phyloP scores from a whole-genome alignment of 2,113 vertebrate genomes.

The Bubo bubo region DNA sequence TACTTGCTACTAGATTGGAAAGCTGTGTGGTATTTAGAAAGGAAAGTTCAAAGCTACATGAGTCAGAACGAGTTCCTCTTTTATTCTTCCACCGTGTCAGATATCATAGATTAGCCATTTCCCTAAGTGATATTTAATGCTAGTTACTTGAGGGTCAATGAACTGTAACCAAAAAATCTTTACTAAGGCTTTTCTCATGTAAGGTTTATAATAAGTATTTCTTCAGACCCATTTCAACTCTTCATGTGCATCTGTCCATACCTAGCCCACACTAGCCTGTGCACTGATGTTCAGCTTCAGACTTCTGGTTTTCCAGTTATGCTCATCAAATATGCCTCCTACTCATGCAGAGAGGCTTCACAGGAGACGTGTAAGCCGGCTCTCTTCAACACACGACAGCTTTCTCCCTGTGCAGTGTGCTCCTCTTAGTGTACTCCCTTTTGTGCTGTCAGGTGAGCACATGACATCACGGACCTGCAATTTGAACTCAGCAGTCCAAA shows the following conservation, averaged over 20 bases:
- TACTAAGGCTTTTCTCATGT: slow-evolving; percentile 23
- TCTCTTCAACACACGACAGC: background rate
- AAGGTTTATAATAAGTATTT: background rate
- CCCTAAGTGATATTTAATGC: slow-evolving; percentile 63
- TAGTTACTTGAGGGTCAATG: slow-evolving; percentile 63
- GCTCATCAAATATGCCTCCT: background rate
- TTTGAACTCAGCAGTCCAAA: background rate
- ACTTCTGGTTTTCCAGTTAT: background rate
- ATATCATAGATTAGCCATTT: slow-evolving; percentile 43
- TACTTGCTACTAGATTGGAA: background rate
- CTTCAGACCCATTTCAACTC: background rate
- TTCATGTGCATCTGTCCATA: background rate
- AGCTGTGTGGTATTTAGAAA: slow-evolving; percentile 41
- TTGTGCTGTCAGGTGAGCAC: background rate
- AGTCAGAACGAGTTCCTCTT: background rate
- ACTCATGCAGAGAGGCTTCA: background rate
- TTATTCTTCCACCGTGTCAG: background rate
- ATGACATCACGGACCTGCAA: fast-evolving
- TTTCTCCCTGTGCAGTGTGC: background rate
- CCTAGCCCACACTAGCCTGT: background rate
- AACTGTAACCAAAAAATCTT: slow-evolving; percentile 49
- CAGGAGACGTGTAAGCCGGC: background rate
- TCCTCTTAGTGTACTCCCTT: background rate
- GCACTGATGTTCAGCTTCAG: background rate
- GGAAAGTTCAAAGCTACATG: slow-evolving; percentile 52